phyloP scores from a whole-genome alignment of 2,113 vertebrate genomes.

The Herpailurus yagouaroundi region DNA sequence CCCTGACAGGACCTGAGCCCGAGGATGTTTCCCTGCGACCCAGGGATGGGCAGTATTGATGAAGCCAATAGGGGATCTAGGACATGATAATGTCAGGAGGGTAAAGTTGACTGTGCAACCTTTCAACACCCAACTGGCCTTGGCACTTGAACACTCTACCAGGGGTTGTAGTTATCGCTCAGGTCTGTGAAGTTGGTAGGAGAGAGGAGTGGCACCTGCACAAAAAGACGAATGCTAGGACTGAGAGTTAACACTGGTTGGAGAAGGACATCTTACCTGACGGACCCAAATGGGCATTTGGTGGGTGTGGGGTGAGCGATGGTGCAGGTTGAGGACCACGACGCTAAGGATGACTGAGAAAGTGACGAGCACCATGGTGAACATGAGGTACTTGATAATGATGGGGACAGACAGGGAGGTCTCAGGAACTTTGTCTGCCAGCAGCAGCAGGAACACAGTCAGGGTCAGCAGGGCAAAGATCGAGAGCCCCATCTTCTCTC shows the following conservation, averaged over 20 bases:
- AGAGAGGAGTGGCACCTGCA: neutral
- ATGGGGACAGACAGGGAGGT: constrained; percentile 93
- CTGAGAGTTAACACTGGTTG: neutral
- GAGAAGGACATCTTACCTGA: constrained; percentile 84
- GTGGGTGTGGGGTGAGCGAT: constrained; percentile 93
- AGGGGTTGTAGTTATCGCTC: neutral
- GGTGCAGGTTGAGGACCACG: constrained; percentile 94
- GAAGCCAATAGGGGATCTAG: neutral
- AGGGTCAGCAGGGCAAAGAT: constrained; percentile 95
- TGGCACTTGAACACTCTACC: neutral
- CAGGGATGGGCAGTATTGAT: neutral
- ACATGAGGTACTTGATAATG: constrained; percentile 96
- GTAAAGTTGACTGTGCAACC: neutral
- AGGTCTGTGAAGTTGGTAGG: neutral
- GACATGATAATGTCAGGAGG: neutral
- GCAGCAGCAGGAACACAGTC: constrained; percentile 94
- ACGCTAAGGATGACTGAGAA: constrained; percentile 95
- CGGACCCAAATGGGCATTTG: constrained; percentile 93
- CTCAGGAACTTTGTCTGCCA: constrained; percentile 94
- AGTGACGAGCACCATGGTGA: constrained; percentile 94
- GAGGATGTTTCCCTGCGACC: neutral
- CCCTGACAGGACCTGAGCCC: neutral
- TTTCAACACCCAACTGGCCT: neutral
- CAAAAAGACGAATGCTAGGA: neutral
- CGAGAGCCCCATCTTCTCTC: constrained; percentile 95